phyloP scores from a whole-genome alignment of 2,888 invertebrate genomes.

The Drosophila mulleri region DNA sequence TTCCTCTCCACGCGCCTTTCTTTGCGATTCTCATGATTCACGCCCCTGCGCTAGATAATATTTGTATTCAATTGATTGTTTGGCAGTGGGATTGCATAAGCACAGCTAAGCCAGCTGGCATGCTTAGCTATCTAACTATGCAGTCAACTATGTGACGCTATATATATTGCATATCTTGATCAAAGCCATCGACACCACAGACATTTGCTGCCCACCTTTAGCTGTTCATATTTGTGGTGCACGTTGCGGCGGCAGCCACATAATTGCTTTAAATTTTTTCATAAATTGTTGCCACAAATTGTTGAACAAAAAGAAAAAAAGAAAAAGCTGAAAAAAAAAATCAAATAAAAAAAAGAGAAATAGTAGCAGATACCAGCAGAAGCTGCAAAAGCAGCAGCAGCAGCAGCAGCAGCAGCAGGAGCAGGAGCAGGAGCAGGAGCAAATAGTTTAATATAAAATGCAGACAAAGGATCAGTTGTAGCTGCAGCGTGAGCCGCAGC shows the following conservation, averaged over 20 bases:
- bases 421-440: slow-evolving; percentile 34
- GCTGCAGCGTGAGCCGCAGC: slow-evolving; percentile 17
- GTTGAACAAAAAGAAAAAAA: slow-evolving; percentile 32
- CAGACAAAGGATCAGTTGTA: slow-evolving; percentile 63
- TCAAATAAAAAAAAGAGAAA: slow-evolving; percentile 32
- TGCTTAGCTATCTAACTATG: background rate
- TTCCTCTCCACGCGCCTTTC: background rate
- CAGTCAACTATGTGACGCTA: background rate
- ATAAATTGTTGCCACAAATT: slow-evolving; percentile 68
- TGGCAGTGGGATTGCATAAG: background rate
- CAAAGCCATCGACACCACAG: background rate
- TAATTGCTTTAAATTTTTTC: slow-evolving; percentile 73
- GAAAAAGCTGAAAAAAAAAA: background rate
- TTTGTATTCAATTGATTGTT: background rate
- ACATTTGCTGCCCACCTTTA: slow-evolving; percentile 7
- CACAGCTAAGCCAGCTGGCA: background rate
- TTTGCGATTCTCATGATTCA: background rate
- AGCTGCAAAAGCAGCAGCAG: slow-evolving; percentile 15
- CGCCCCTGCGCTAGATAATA: no score
- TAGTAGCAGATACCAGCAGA: slow-evolving; percentile 24
- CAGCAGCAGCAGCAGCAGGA: slow-evolving; percentile 37
- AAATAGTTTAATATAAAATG: slow-evolving; percentile 74
- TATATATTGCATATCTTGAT: slow-evolving; percentile 2
- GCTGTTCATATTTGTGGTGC: slow-evolving; percentile 35
- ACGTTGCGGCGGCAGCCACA: slow-evolving; percentile 49